These are phyloP conservation scores for Myrmecophaga tridactyla DNA, from an alignment of 2,113 vertebrate genomes.

Conservation along the genomic window DNA sequence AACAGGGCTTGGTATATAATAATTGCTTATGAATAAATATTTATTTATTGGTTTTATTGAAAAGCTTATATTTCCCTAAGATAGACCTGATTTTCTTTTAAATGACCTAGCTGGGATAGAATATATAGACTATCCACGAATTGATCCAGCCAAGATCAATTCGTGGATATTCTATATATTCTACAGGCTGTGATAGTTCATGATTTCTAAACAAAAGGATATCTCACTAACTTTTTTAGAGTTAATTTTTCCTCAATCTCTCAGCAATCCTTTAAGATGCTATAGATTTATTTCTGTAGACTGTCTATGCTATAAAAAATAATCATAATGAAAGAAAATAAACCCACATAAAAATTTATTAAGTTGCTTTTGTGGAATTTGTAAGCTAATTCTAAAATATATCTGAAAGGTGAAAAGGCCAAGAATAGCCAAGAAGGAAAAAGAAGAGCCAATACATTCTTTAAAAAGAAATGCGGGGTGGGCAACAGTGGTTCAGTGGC, in stretches of 20 bases:
- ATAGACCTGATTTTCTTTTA: background rate
- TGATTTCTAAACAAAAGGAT: constrained; percentile 29
- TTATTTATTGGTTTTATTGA: background rate
- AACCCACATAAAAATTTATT: background rate
- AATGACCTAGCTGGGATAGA: background rate
- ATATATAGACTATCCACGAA: background rate
- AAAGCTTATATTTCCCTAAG: constrained; percentile 1
- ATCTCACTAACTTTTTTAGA: constrained; percentile 1
- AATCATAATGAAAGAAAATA: constrained; percentile 4
- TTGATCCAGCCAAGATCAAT: no score
- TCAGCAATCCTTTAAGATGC: background rate
- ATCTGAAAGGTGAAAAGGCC: background rate
- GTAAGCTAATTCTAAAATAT: constrained; percentile 1
- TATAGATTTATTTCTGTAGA: background rate
- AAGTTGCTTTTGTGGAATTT: background rate
- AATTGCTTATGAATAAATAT: constrained; percentile 10
- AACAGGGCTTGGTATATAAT: background rate
- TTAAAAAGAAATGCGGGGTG: no score
- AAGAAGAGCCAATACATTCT: background rate
- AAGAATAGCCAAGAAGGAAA: background rate
- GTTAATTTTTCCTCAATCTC: constrained; percentile 1
- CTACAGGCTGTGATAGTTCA: background rate
- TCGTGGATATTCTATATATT: no score
- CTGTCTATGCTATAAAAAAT: constrained; percentile 15
- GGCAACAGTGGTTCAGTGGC: no score